A percentile compares a stretch with the other conserved stretches of the same genome.
phyloP scores from a whole-genome alignment of 2,113 vertebrate species.

The Ciconia boyciana region DNA sequence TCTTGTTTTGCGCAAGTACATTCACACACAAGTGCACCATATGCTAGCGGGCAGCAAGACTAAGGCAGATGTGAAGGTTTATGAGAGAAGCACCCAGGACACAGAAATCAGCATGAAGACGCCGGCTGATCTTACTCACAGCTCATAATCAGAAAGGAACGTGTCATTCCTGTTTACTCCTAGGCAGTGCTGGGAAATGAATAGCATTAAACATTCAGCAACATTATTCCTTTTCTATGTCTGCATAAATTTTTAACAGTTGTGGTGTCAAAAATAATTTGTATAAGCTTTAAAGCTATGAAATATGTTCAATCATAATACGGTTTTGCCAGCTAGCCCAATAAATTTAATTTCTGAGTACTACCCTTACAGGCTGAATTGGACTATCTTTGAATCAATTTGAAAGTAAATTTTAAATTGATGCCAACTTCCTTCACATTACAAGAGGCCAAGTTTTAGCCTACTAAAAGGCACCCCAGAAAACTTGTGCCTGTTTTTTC shows the following conservation, averaged over 20 bases:
- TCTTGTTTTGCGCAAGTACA: not conserved
- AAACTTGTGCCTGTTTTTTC: not conserved
- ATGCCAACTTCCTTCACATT: not conserved
- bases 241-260: slow-evolving; percentile 61
- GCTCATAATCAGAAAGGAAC: slow-evolving; percentile 19
- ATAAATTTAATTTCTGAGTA: not conserved
- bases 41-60: not conserved
- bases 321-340: not conserved
- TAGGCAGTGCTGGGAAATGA: slow-evolving; percentile 11
- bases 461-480: not conserved
- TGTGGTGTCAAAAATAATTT: slow-evolving; percentile 51
- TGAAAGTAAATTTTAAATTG: slow-evolving; percentile 53
- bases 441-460: not conserved
- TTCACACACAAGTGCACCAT: slow-evolving; percentile 11
- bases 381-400: slow-evolving; percentile 18
- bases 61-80: slow-evolving; percentile 28
- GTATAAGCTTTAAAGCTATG: slow-evolving; percentile 26
- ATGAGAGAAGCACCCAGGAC: slow-evolving; percentile 16
- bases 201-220: slow-evolving; percentile 64
- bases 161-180: slow-evolving; percentile 60
- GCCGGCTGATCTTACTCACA: not conserved
- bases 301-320: not conserved
- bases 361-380: not conserved
- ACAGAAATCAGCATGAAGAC: slow-evolving; percentile 43
- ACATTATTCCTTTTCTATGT: slow-evolving; percentile 14